Conservation (phyloP, 23 tunicate genomes). For the Aplidium turbinatum region DNA sequence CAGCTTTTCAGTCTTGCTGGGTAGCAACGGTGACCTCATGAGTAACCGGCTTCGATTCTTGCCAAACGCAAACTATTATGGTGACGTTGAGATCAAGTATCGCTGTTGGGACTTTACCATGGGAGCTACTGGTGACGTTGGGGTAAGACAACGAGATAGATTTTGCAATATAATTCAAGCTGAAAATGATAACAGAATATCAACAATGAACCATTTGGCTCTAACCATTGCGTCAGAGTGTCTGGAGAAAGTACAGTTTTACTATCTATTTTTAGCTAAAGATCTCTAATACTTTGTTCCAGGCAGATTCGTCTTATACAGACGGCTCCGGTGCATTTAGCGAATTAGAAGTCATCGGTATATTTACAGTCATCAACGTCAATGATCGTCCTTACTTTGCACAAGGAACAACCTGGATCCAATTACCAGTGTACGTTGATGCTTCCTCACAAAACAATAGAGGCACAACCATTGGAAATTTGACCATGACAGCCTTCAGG, state of each 20-base stretch:
- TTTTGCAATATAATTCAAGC: too few species aligned
- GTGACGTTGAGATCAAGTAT: slow-evolving; percentile 9
- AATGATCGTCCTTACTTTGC: slow-evolving; percentile 32
- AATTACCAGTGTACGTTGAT: slow-evolving; percentile 16
- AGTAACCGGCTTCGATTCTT: slow-evolving; percentile 12
- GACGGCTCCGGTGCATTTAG: slow-evolving; percentile 36
- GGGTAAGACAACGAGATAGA: slow-evolving; percentile 27
- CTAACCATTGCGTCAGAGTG: too few species aligned
- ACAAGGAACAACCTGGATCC: background rate
- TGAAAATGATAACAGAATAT: too few species aligned
- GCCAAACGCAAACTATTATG: slow-evolving; percentile 28
- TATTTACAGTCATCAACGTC: slow-evolving; percentile 21
- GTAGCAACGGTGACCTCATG: slow-evolving; percentile 10
- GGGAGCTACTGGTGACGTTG: slow-evolving; percentile 21
- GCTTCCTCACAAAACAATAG: background rate
- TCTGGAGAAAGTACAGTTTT: background rate
- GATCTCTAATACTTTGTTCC: background rate
- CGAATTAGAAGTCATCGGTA: slow-evolving; percentile 23
- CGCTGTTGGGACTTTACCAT: slow-evolving; percentile 52
- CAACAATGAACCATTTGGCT: too few species aligned
- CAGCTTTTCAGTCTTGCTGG: slow-evolving; percentile 30
- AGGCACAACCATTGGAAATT: slow-evolving; percentile 19
- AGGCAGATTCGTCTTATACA: slow-evolving; percentile 12
- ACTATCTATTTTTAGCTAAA: background rate
- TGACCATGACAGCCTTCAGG: background rate